Base-by-base conservation (phyloP, 2,113 vertebrate genomes). In the Vombatus ursinus region DNA sequence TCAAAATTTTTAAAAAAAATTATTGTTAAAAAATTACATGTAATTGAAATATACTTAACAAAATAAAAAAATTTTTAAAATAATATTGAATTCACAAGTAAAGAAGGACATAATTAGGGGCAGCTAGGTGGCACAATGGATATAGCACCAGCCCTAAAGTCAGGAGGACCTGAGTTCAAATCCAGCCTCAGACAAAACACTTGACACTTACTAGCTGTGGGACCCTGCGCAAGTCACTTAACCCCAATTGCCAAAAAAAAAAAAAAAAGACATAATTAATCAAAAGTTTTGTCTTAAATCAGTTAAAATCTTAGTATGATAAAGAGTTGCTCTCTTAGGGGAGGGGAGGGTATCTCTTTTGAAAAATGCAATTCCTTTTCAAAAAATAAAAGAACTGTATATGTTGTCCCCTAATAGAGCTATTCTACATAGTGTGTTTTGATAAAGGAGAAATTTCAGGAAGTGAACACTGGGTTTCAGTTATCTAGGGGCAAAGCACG, bases 361-460 rank as follows among this genome's bases (percentile, higher is more conserved):
- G 92, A 95, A 93, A 96, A 93, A 95, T 37, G 16, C 91, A 97
- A 28, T 51, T 96, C 8, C 53, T 94, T 49, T 96, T 96, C 28
- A 77, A 44, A n/a, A 95, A 95, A 96, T 53, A 57, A 95, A 50
- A 95, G 37, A 19, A 93, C 52, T 95, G 28, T 52, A 44, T 52
- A 52, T 68, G 95, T 7, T 91, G 16, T 97, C 51, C 52, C 93
- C 44, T 54, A 0, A 0, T 14, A 26, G 22, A 90, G 91, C 90
- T 92, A 90, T 49, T 77, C 51, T 95, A 91, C 77, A 22, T 54
- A 50, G 61, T 37, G 91, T 24, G 0, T 61, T 93, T 92, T 3
- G n/a, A 94, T 91, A 94, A 96, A 98, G 93, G 95, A 91, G 2
- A 23, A 95, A 94, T 96, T 97, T 96, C 68, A 95, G 31, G 90